Percentiles rank a stretch among this genome's conserved stretches.
These are phyloP conservation scores for Ceratoteleas bidentatus DNA, from an alignment of 1,140 invertebrate species.

Conservation along the genomic window DNA sequence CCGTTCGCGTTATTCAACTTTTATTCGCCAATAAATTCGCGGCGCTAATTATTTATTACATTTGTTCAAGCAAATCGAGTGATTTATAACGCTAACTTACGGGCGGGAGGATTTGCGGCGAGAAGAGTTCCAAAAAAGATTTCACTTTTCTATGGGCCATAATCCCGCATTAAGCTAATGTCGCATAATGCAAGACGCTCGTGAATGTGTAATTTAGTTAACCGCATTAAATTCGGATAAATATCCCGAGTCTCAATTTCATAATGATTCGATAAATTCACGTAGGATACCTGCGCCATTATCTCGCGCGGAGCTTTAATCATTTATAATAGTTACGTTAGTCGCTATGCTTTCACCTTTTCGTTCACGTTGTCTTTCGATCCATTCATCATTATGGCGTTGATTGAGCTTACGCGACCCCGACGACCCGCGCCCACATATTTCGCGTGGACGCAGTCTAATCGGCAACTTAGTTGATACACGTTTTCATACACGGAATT, in stretches of 20 bases:
- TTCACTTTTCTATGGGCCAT: slow-evolving; percentile 11
- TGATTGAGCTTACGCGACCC: slow-evolving; percentile 64
- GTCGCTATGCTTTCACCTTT: slow-evolving; percentile 64
- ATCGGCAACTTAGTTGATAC: too few species aligned
- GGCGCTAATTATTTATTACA: neutral
- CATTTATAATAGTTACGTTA: slow-evolving; percentile 59
- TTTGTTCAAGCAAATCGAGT: neutral
- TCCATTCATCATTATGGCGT: slow-evolving; percentile 66
- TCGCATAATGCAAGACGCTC: slow-evolving; percentile 11
- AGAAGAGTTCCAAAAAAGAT: neutral
- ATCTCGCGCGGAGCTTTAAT: slow-evolving; percentile 52
- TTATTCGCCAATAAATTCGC: neutral
- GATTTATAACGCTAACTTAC: neutral
- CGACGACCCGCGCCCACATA: slow-evolving; percentile 52
- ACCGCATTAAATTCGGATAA: slow-evolving; percentile 52
- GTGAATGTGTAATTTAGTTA: slow-evolving; percentile 55
- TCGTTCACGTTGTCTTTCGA: slow-evolving; percentile 49
- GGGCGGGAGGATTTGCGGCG: neutral
- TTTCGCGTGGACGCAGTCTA: slow-evolving; percentile 47
- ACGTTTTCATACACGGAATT: too few species aligned
- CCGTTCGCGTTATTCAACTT: neutral
- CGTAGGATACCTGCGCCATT: slow-evolving; percentile 32
- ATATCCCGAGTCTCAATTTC: slow-evolving; percentile 39
- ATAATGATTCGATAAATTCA: slow-evolving; percentile 55
- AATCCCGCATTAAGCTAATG: slow-evolving; percentile 36